Evolutionary conservation across 2,888 invertebrate species (phyloP).

Genomic region (Machimus rusticus): DNA sequence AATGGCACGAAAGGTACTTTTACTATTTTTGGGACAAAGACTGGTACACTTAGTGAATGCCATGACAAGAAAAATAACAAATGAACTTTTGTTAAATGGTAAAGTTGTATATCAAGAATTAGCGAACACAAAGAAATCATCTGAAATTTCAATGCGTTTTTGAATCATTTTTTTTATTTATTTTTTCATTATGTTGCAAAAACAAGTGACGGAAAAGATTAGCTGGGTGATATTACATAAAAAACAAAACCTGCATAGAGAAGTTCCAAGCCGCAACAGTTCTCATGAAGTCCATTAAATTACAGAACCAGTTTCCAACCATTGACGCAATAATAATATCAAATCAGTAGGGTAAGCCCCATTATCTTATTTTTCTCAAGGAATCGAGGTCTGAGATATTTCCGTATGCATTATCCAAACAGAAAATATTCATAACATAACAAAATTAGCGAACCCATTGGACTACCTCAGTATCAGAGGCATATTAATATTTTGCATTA

Average conservation of each 20-base stretch:
- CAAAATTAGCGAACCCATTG: background rate
- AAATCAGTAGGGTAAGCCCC: background rate
- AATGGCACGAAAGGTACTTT: background rate
- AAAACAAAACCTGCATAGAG: background rate
- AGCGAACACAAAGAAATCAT: background rate
- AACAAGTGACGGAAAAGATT: background rate
- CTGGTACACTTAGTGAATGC: background rate
- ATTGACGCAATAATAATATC: background rate
- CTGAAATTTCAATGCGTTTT: background rate
- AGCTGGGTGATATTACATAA: background rate
- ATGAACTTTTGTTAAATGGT: too few species aligned
- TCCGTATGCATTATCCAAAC: background rate
- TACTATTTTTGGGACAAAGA: background rate
- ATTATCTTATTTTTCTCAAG: background rate
- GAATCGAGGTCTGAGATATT: background rate
- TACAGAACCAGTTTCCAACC: background rate
- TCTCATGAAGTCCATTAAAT: background rate
- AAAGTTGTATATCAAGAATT: background rate
- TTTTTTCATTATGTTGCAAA: background rate
- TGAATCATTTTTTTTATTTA: background rate
- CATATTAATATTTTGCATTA: background rate
- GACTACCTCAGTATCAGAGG: background rate
- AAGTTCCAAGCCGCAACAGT: background rate
- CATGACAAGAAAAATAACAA: background rate
- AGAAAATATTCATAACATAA: background rate